Conservation (phyloP, 1,140 invertebrate genomes). For the Drosophila orena region DNA sequence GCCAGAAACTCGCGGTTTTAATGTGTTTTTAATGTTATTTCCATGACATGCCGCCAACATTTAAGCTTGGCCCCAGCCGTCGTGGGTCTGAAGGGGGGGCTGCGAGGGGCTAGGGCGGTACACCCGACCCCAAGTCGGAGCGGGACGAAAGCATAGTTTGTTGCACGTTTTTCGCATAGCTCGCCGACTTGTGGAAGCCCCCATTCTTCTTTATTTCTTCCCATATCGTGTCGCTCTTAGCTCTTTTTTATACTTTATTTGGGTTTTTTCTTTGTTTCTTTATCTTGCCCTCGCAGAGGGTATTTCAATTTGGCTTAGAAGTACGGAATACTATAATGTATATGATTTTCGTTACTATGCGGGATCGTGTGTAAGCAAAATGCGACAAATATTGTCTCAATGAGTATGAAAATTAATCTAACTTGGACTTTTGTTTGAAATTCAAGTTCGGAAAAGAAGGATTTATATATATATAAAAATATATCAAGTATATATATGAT, state of each 20-base stretch:
- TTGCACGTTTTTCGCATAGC: constrained; percentile 73
- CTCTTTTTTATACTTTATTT: background rate
- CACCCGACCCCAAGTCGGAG: constrained; percentile 19
- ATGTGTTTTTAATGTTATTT: constrained; percentile 83
- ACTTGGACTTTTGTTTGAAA: too few relatives aligned
- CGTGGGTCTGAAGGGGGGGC: constrained; percentile 1
- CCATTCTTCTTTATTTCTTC: constrained; percentile 13
- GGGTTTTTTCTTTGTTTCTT: constrained; percentile 10
- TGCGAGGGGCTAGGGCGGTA: background rate
- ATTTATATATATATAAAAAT: too few relatives aligned
- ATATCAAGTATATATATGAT: too few relatives aligned
- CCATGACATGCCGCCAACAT: constrained; percentile 82
- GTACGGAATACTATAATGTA: background rate
- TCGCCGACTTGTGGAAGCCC: constrained; percentile 12
- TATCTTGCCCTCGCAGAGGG: constrained; percentile 10
- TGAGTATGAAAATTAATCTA: too few relatives aligned
- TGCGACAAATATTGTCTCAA: too few relatives aligned
- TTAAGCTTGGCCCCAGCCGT: constrained; percentile 67
- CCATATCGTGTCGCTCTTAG: constrained; percentile 18
- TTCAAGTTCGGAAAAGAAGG: too few relatives aligned
- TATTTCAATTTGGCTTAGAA: constrained; percentile 7
- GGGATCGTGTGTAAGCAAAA: too few relatives aligned
- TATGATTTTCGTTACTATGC: too few relatives aligned
- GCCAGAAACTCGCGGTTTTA: constrained; percentile 81
- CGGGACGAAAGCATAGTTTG: constrained; percentile 69